phyloP scores from a whole-genome alignment of 2,113 vertebrate species.

The Pangasianodon gigas region DNA sequence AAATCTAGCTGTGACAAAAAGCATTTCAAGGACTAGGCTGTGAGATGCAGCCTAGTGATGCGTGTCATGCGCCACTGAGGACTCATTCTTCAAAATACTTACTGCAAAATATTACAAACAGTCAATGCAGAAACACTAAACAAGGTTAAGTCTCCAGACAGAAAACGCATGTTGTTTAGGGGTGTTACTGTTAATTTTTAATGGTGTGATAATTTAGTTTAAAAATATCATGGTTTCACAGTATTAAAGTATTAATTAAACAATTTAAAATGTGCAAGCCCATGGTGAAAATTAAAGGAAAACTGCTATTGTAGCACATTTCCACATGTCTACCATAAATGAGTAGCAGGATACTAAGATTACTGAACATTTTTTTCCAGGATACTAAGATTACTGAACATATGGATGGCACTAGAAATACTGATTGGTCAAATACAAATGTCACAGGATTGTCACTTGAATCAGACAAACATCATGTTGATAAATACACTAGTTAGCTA shows the following conservation, averaged over 20 bases:
- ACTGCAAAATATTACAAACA: conserved; percentile 13
- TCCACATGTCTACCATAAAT: background rate
- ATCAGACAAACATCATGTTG: background rate
- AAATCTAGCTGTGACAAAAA: background rate
- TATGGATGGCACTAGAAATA: background rate
- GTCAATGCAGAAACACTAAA: background rate
- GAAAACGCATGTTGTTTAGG: background rate
- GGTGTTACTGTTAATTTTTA: background rate
- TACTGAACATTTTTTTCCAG: background rate
- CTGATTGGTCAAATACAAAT: background rate
- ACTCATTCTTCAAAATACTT: background rate
- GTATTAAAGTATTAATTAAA: background rate
- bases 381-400: background rate
- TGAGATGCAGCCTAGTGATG: background rate
- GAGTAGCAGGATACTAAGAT: background rate
- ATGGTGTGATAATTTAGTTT: background rate
- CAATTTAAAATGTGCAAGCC: background rate
- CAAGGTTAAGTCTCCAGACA: background rate
- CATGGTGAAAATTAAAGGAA: background rate
- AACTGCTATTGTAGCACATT: background rate
- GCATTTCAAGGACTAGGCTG: background rate
- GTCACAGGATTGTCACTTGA: background rate
- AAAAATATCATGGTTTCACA: background rate
- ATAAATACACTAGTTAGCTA: background rate
- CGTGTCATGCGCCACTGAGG: background rate